A percentile compares a stretch with the other conserved stretches of the same genome.
Conservation (phyloP, 2,797 vertebrate genomes). For the Apogon hyalosoma region DNA sequence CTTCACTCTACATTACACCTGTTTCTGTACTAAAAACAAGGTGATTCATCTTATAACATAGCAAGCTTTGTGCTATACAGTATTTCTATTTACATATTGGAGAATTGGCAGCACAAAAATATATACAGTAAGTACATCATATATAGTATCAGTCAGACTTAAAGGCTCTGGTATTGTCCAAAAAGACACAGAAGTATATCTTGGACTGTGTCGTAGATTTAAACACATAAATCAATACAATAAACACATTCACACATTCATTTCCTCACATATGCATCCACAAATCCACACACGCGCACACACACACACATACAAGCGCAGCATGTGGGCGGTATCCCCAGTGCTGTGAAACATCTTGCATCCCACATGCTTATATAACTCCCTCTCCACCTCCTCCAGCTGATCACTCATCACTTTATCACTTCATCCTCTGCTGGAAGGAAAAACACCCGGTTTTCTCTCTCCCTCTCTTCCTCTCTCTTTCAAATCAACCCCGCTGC, state of each 20-base stretch:
- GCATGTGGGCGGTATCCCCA: conserved; percentile 75
- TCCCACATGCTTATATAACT: conserved; percentile 85
- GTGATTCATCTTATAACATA: not conserved
- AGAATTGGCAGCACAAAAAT: not conserved
- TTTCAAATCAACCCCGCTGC: conserved; percentile 54
- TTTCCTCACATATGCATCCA: conserved; percentile 64
- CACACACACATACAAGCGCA: conserved; percentile 46
- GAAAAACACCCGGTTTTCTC: conserved; percentile 48
- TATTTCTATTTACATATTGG: not conserved
- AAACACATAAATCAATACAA: conserved; percentile 33
- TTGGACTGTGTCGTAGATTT: conserved; percentile 17
- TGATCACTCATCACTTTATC: conserved; percentile 77
- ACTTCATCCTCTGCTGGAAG: conserved; percentile 66
- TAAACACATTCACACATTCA: conserved; percentile 57
- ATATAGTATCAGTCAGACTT: not conserved
- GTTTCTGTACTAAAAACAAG: not conserved
- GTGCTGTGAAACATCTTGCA: conserved; percentile 80
- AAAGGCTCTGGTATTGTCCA: not conserved
- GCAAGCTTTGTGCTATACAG: not conserved
- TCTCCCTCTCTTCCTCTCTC: conserved; percentile 30
- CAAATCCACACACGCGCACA: conserved; percentile 26
- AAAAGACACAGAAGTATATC: conserved; percentile 3
- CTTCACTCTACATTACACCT: conserved; percentile 20
- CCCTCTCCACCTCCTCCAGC: conserved; percentile 79
- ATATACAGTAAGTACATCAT: not conserved